These are phyloP conservation scores for Onchidella celtica DNA, from an alignment of 2,888 invertebrate genomes.

Conservation along the genomic window DNA sequence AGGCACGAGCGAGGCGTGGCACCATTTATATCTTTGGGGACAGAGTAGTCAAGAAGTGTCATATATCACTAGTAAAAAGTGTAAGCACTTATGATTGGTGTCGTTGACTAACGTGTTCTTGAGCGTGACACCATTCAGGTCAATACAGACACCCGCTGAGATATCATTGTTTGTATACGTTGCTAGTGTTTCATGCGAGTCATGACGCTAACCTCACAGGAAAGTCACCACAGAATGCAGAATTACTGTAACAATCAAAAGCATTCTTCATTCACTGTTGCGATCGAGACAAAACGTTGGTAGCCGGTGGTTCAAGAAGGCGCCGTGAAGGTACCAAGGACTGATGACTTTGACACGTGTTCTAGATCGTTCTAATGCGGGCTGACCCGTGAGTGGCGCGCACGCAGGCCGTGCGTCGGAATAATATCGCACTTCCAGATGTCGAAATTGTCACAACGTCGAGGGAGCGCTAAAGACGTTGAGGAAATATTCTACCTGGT, in stretches of 20 bases:
- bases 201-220: background rate
- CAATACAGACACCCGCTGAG: background rate
- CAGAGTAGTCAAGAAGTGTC: background rate
- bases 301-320: background rate
- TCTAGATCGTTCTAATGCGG: conserved; percentile 27
- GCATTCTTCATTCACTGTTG: background rate
- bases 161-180: background rate
- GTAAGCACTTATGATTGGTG: background rate
- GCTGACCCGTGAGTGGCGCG: background rate
- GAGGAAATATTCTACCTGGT: background rate
- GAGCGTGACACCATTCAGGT: background rate
- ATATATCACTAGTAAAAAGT: background rate
- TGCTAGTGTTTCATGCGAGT: background rate
- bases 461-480: background rate
- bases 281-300: background rate
- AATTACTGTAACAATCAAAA: conserved; percentile 13
- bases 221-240: conserved; percentile 15
- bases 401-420: conserved; percentile 24
- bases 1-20: no score
- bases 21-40: no score
- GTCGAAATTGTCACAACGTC: conserved; percentile 29
- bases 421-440: conserved; percentile 43
- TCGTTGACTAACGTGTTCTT: background rate
- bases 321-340: conserved; percentile 11
- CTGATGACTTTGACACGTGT: conserved; percentile 33